Evolutionary conservation across 2,888 invertebrate species (phyloP).

Genomic region (Epirrita christyi): DNA sequence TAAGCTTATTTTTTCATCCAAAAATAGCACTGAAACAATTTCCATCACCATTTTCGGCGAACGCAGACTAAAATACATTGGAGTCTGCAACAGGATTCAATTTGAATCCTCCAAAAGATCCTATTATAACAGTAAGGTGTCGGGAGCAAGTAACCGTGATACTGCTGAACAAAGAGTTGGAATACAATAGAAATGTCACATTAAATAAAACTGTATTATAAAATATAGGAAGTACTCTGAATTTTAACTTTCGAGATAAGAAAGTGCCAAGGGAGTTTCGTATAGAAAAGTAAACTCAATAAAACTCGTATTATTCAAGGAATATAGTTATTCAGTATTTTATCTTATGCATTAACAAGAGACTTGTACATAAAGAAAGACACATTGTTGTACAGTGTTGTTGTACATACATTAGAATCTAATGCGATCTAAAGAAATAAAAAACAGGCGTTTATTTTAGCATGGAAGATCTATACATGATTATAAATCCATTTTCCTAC

Average conservation of each 20-base stretch:
- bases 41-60: slow-evolving; percentile 41
- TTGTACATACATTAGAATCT: no score
- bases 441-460: no score
- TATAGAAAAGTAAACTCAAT: not conserved
- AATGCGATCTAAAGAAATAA: no score
- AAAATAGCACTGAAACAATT: slow-evolving; percentile 30
- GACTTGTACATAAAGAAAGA: no score
- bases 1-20: no score
- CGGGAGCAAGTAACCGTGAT: slow-evolving; percentile 77
- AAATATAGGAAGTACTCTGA: not conserved
- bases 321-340: no score
- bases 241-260: not conserved
- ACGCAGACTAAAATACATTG: slow-evolving; percentile 52
- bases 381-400: no score
- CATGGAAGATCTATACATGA: no score
- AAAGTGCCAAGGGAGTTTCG: not conserved
- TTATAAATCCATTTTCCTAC: no score
- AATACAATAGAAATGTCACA: slow-evolving; percentile 10
- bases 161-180: slow-evolving; percentile 39
- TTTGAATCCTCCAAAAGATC: slow-evolving; percentile 75
- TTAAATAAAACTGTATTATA: slow-evolving; percentile 8
- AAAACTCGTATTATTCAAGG: no score
- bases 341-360: no score
- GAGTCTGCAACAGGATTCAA: slow-evolving; percentile 68
- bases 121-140: slow-evolving; percentile 80